Conservation (phyloP, 2,113 vertebrate species). For the Cercopithecus mona region DNA sequence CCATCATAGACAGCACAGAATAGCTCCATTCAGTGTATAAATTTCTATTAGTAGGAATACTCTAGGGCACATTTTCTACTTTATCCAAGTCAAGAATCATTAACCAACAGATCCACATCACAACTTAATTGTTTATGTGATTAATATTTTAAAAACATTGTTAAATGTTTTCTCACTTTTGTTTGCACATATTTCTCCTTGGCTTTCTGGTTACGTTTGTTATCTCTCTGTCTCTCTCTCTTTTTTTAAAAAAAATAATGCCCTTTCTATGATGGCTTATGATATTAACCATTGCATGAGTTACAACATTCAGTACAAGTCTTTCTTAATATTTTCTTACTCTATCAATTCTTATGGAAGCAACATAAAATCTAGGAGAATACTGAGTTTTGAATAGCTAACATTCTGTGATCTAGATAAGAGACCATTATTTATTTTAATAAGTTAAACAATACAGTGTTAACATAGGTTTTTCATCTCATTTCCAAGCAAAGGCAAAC, state of each 20-base stretch:
- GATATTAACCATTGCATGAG: not conserved
- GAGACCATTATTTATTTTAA: not conserved
- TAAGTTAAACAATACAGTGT: not conserved
- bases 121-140: not conserved
- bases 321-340: not conserved
- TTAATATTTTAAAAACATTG: not conserved
- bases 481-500: not conserved
- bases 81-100: not conserved
- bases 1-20: not conserved
- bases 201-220: not conserved
- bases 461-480: not conserved
- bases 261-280: not conserved
- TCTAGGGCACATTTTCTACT: not conserved
- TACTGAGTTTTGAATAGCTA: not conserved
- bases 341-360: not conserved
- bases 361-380: not conserved
- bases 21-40: not conserved
- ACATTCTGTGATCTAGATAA: not conserved
- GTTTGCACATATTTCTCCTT: not conserved
- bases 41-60: not conserved
- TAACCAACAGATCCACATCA: not conserved
- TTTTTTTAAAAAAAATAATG: not conserved
- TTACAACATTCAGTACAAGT: not conserved
- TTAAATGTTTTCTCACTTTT: not conserved
- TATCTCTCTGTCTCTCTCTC: too few species aligned